Evolutionary conservation across 2,888 invertebrate genomes (phyloP), one percentile per base, ranked within the genome.

Genomic region (Pimpla rufipes): DNA sequence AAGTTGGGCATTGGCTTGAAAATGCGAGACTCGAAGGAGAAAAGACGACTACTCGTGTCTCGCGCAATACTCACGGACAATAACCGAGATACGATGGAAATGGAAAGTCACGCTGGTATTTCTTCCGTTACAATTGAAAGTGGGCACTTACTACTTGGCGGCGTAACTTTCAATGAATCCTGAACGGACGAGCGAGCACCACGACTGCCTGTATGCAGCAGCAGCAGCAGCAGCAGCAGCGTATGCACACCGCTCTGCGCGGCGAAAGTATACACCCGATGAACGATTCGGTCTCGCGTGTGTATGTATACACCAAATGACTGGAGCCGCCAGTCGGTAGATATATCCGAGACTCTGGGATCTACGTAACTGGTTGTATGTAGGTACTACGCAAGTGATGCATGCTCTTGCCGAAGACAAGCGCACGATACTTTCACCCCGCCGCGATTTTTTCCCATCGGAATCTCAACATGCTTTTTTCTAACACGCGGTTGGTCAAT

Each of bases 101-200:
- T 87, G 87, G 89, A 89, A 89, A 89, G 89, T 89, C 85, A 85
- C 80, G 85, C 79, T 16, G 75, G 85, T 62, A 87, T 87, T 85
- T 87, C 86, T 87, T 87, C 89, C 88, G 89, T 88, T 89, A 89
- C 89, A 89, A 89, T 89, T 88, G 89, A 89, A 89, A 89, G 89
- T 89, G 87, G 87, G 84, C 82, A 84, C 66, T 86, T 85, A 82
- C 86, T 79, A 82, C 84, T 85, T 84, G 67, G 76, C 82, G 83
- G 82, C 67, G 76, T 85, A 82, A 87, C 88, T 88, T 87, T 88
- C 88, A 87, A 86, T 88, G 80, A 77, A 83, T 85, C 83, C 62
- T 55, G 64, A 64, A 50, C 78, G 42, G n/a, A 42, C 52, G 71
- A 64, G 64, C 71, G 71, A 40, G 47, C 47, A 16, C 16, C n/a